Evolutionary conservation across 2,113 vertebrate species (phyloP), one percentile per base, ranked within the genome.

Genomic region (Protobothrops mucrosquamatus): DNA sequence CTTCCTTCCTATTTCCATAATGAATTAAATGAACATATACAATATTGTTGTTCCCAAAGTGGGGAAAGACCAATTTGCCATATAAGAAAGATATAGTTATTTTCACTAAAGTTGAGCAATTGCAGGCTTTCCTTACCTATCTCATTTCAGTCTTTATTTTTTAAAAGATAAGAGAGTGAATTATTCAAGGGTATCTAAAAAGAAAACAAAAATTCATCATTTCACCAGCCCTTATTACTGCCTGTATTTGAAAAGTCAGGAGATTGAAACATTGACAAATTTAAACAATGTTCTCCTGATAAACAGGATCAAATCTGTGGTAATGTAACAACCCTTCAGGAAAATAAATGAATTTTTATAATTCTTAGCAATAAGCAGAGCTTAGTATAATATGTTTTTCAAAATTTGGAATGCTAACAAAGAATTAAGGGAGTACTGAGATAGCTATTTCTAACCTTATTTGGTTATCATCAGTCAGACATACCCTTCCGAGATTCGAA

Each of bases 221-320:
- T 93, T 90, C 94, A 93, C 6, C 94, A 92, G 93, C 4, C 90
- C 88, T 23, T 91, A 92, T 97, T 96, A 95, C 93, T 94, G 86
- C 87, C 91, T 87, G 12, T 88, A 92, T 95, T 88, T 91, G 92
- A 93, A 64, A 94, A 95, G 54, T 89, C 85, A 61, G 88, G 90
- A 48, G 91, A 94, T 95, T 97, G 95, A 97, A 96, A 96, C 93
- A 69, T 0, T 0, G 86, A 96, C 94, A 96, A 96, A 96, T 96
- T 96, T 95, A 97, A 97, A 95, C 95, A 96, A 95, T 93, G 81
- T 94, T 92, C 48, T 12, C 88, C 56, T 6, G 34, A 92, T 95
- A 95, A 96, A 92, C 64, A 93, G 95, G 95, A 96, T 97, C 92
- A 96, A 93, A 93, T 90, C 93, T 3, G 51, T 87, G 69, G n/a